Percentiles rank a stretch among this genome's conserved stretches.
Conservation (phyloP, 2,113 vertebrate genomes). For the Pandion haliaetus region DNA sequence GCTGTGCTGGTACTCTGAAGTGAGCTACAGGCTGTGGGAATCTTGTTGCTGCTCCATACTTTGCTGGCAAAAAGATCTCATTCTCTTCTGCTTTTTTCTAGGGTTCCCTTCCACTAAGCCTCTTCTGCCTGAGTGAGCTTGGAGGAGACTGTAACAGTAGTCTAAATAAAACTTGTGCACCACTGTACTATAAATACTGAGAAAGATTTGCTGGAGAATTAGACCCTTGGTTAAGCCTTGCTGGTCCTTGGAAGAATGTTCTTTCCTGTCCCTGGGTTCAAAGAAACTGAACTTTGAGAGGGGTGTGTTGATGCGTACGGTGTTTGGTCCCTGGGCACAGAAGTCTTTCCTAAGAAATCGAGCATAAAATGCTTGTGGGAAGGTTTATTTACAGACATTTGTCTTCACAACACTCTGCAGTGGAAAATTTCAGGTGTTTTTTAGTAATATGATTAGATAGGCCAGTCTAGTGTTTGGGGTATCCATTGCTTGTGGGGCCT, state of each 20-base stretch:
- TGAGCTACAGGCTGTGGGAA: not conserved
- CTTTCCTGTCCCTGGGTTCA: not conserved
- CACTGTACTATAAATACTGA: not conserved
- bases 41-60: not conserved
- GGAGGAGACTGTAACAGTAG: not conserved
- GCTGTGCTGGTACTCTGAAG: not conserved
- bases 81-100: not conserved
- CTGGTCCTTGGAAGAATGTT: not conserved
- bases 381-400: accelerated
- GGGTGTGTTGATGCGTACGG: not conserved
- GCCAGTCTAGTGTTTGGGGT: not conserved
- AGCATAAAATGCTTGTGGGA: not conserved
- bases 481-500: not conserved
- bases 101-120: not conserved
- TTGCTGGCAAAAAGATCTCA: not conserved
- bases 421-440: not conserved
- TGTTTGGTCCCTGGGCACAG: not conserved
- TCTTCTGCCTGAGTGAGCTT: not conserved
- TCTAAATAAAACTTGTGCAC: not conserved
- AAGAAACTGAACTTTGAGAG: not conserved
- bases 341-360: accelerated
- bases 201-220: not conserved
- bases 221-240: not conserved
- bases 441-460: not conserved
- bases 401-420: not conserved